Conservation (phyloP, 2,113 vertebrate genomes). For the Rhinolophus ferrumequinum region DNA sequence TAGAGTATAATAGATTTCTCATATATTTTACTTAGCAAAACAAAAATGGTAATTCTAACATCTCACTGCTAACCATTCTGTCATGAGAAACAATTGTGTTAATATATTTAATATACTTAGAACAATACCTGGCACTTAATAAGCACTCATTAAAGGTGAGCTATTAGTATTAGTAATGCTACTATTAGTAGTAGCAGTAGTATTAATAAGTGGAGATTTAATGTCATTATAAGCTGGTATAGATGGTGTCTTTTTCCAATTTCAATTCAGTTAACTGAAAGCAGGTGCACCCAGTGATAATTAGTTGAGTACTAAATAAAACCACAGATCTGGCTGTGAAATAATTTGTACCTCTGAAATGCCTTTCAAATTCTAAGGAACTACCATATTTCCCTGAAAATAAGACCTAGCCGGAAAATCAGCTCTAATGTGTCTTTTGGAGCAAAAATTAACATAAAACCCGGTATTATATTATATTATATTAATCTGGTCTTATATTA, state of each 20-base stretch:
- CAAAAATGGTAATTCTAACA: neutral
- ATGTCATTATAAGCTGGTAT: neutral
- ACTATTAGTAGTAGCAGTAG: neutral
- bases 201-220: neutral
- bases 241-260: neutral
- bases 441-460: too few species aligned
- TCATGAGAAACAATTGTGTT: neutral
- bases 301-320: neutral
- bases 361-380: slow-evolving; percentile 1
- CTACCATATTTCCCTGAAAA: too few species aligned
- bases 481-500: too few species aligned
- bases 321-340: neutral
- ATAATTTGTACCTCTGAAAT: neutral
- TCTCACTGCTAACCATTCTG: neutral
- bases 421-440: too few species aligned
- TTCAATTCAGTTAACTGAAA: slow-evolving; percentile 4
- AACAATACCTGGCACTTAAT: neutral
- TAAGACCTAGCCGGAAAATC: too few species aligned
- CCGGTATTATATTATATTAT: too few species aligned
- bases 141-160: neutral
- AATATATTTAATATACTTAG: neutral
- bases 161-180: neutral
- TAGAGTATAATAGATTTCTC: neutral
- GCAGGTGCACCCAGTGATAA: neutral
- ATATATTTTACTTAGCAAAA: neutral